Base-by-base conservation (phyloP, 2,113 vertebrate species). In the Girardinichthys multiradiatus region DNA sequence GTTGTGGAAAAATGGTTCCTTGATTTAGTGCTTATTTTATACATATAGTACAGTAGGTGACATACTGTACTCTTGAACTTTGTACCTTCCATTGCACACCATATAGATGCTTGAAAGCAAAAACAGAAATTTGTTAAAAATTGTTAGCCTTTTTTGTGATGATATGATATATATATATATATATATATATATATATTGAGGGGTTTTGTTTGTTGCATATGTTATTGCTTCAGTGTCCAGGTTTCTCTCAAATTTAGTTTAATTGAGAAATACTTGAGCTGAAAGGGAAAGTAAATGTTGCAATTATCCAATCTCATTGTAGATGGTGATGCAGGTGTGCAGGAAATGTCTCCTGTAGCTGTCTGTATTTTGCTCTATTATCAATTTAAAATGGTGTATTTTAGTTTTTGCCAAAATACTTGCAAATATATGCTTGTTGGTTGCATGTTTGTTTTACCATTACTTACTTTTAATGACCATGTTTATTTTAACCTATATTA, bases 101-200 rank as follows among this genome's bases (percentile, higher is more conserved):
- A 59, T n/a, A 13, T 26, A 3, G 28, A 66, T 37, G 14, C 35
- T 59, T 70, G 30, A 64, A 74, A 65, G 37, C 37, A 73, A 57
- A 70, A 21, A 37, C 48, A 64, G 4, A 48, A 54, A 65, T 27
- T 31, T n/a, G 30, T 24, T 6, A 48, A 57, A 19, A 28, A 62
- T 27, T 21, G 33, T 2, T 57, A 17, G 27, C 24, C 21, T 10
- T 63, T 48, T 33, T 68, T 30, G 7, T 12, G 27, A 29, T 48
- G 0, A n/a, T n/a, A n/a, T 54, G n/a, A n/a, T 21, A 2, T 51
- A 21, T 24, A 51, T 17, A 51, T 51, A 51, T 51, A 51, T 19
- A 48, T 21, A 17, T 17, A 51, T 51, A 51, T 35, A 35, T 5
- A 10, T n/a, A n/a, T n/a, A n/a, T n/a, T n/a, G n/a, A n/a, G n/a